phyloP scores from a whole-genome alignment of 2,888 invertebrate species.

The Monoplex corrugatus region DNA sequence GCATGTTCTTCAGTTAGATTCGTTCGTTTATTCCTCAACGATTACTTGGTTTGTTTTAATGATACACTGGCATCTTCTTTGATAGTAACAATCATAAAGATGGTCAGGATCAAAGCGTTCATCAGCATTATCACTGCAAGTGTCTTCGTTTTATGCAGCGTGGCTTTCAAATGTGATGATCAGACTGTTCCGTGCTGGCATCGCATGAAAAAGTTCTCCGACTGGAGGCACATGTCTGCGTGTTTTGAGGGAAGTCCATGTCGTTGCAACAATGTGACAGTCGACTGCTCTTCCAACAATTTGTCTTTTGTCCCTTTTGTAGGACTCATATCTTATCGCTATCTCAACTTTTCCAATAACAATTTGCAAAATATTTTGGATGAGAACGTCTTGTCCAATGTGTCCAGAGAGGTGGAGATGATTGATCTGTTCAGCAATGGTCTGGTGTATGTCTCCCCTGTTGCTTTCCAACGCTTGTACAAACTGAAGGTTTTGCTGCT shows the following conservation, averaged over 20 bases:
- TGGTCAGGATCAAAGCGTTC: too few relatives aligned
- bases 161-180: not conserved
- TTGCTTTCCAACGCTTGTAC: not conserved
- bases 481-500: not conserved
- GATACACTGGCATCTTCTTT: too few relatives aligned
- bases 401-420: conserved; percentile 21
- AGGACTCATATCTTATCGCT: not conserved
- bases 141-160: not conserved
- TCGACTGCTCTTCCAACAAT: conserved; percentile 1
- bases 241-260: not conserved
- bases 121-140: too few relatives aligned
- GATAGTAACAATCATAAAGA: too few relatives aligned
- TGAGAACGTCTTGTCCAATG: not conserved
- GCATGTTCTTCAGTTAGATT: too few relatives aligned
- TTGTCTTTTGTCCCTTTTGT: not conserved
- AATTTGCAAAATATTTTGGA: not conserved
- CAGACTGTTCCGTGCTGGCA: not conserved
- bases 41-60: too few relatives aligned
- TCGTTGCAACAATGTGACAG: not conserved
- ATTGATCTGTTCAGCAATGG: conserved; percentile 38
- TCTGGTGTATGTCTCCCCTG: not conserved
- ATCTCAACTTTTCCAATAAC: conserved; percentile 32
- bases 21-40: too few relatives aligned
- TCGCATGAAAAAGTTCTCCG: not conserved
- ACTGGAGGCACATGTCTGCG: not conserved